A percentile compares a stretch with the other conserved stretches of the same genome.
phyloP scores from a whole-genome alignment of 2,888 invertebrate genomes.

The Gasteruption jaculator region DNA sequence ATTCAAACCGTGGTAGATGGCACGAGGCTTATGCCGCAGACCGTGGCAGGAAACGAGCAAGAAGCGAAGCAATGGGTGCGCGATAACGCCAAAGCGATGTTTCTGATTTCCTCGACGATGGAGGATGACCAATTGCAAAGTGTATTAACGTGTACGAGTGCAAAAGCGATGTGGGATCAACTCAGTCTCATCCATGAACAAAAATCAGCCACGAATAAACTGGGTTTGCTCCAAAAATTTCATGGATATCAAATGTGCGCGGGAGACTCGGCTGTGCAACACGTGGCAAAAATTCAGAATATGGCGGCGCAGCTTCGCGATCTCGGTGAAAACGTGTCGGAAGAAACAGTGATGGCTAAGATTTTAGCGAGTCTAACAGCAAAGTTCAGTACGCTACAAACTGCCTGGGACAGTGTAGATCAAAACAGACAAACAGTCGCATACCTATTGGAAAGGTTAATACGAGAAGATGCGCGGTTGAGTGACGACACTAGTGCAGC shows the following conservation, averaged over 20 bases:
- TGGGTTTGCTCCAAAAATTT: conserved; percentile 20
- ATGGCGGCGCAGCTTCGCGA: conserved; percentile 22
- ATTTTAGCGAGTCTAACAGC: no score
- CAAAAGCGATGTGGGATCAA: conserved; percentile 24
- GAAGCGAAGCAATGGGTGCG: conserved; percentile 18
- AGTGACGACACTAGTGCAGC: no score
- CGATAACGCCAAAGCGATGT: conserved; percentile 23
- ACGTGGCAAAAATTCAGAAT: conserved; percentile 21
- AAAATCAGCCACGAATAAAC: conserved; percentile 23
- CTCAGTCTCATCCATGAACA: conserved; percentile 23
- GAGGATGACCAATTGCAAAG: conserved; percentile 18
- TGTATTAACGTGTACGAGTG: conserved; percentile 18
- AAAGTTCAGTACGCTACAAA: no score
- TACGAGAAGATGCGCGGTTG: no score
- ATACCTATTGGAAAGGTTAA: no score
- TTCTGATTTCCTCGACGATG: conserved; percentile 19
- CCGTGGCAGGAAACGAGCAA: background rate
- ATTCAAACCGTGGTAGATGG: conserved; percentile 17
- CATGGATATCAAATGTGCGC: conserved; percentile 18
- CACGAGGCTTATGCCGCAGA: conserved; percentile 7
- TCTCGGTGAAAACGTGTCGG: no score
- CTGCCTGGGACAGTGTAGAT: no score
- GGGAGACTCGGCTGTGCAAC: conserved; percentile 20
- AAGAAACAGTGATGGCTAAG: no score
- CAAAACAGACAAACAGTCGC: no score